Base-by-base conservation (phyloP, 2,888 invertebrate genomes). In the Shargacucullia verbasci region DNA sequence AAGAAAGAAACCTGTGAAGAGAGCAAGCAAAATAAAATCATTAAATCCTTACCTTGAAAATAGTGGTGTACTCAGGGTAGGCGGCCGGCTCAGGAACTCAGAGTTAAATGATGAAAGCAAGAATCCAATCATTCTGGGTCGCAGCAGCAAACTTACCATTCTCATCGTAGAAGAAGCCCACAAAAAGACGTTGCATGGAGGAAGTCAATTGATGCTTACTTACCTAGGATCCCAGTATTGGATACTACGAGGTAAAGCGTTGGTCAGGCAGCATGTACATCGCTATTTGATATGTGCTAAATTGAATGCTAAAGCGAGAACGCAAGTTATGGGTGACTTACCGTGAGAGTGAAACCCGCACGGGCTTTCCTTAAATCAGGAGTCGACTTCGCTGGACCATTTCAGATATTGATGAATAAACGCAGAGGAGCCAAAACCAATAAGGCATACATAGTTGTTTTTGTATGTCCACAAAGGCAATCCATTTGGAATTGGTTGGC, bases 311-410 rank as follows among this genome's bases (percentile, higher is more conserved):
- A 37, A 13, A 56, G 12, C 43, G 1, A 37, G 25, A 44, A 33
- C 20, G 7, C 50, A 49, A 43, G 14, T 57, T 5, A 57, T 57
- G 50, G 50, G 50, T 1, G 50, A 50, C 33, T 50, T 57, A 50
- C 57, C 50, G 50, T 34, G 2, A n/a, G 50, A 40, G 57, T 57
- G 0, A 57, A 44, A 8, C 57, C 50, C 8, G 27, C 57, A 8
- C 14, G 25, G 44, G 12, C 49, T 0, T 57, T 50, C 14, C 11
- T 34, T 1, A 38, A 57, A 4, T 39, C 39, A 33, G 41, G 55
- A 1, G 48, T 55, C 0, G 55, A 55, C n/a, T 55, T 34, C 34
- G 34, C 12, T 12, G 34, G 34, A 10, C n/a, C 33, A 11, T 33
- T 33, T 33, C 33, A 33, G 50, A 47, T 11, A 31, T 47, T 1